Evolutionary conservation across 2,888 invertebrate species (phyloP), one percentile per base, ranked within the genome.

Genomic region (Arge pagana): DNA sequence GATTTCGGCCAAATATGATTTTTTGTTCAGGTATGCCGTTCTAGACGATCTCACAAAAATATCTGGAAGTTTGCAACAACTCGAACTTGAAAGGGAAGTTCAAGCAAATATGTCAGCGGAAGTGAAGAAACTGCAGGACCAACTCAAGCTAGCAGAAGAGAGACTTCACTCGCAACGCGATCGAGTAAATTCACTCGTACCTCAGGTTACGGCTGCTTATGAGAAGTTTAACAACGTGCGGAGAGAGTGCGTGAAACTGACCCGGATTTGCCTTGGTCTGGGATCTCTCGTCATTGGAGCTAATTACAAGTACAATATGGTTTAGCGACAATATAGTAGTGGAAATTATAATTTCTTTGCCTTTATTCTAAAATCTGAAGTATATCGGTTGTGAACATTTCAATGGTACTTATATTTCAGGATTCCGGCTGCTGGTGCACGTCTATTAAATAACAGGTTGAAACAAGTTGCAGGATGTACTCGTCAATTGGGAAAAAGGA

Each of bases 41-140:
- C 53, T 77, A 37, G 68, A 71, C 16, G 71, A 76, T 33, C 61
- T 76, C n/a, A 62, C 69, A 5, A 69, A 70, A 50, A 66, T 77
- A 63, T 69, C 72, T n/a, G 62, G 62, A 8, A 67, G 61, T 24
- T 63, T 77, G 31, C 66, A 65, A n/a, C 66, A 71, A 13, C 72
- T 72, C 71, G 70, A 74, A 42, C 58, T 64, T 48, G 76, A 76
- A 41, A 64, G 68, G 35, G 65, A 71, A 39, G 48, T 70, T 4
- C 71, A 76, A 54, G 63, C 61, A 10, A 56, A 53, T 21, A 48
- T 72, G n/a, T 59, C 55, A 6, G 52, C 48, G 7, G 74, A 77
- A 53, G 68, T 76, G 1, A 67, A 60, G 37, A 67, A 65, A 26
- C 60, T 76, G 10, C 60, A 64, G 3, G 66, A 69, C 18, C 66